Base-by-base conservation (phyloP, 2,797 vertebrate genomes). In the Thripadectes ignobilis region DNA sequence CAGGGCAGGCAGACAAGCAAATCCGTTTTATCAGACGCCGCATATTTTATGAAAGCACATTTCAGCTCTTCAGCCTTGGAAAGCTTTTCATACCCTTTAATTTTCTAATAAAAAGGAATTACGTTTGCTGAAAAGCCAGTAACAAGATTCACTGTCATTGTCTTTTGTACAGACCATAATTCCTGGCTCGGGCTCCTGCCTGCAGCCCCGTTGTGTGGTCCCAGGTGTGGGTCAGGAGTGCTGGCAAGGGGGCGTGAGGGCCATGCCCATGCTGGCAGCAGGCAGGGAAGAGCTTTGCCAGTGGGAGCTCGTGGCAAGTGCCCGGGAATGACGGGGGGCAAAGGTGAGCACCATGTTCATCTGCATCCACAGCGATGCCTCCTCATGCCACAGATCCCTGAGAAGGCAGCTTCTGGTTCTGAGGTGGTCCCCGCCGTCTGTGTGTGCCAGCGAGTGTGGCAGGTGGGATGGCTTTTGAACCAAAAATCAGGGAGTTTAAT, bases 41-140 rank as follows among this genome's bases (percentile, higher is more conserved):
- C 96, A 86, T 98, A 97, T 98, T 97, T 97, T 96, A 97, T 96
- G 94, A 97, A 97, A 97, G 97, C 96, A 97, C 97, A 97, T 97
- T 97, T 98, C 96, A 97, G 98, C 95, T 97, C 96, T 96, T 97
- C 95, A 94, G 97, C 96, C 97, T 97, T 97, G 97, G 97, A 97
- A 98, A 98, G 97, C 97, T 97, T 95, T 97, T 96, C 97, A 95
- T 97, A 97, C 92, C 97, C 97, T 98, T 98, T 98, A 98, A 98
- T 98, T 98, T 98, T 97, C 97, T 98, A 98, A 98, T 98, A 97
- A 98, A 98, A 98, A 97, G 97, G 97, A 98, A 97, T 98, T 97
- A 98, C 66, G 16, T 97, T 97, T 97, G 96, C 97, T 97, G 96
- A 97, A 97, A 97, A 97, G 95, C 96, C 97, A 96, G 97, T 97